Conservation (phyloP, 2,797 vertebrate genomes). For the Petrocephalus schoutedeni region DNA sequence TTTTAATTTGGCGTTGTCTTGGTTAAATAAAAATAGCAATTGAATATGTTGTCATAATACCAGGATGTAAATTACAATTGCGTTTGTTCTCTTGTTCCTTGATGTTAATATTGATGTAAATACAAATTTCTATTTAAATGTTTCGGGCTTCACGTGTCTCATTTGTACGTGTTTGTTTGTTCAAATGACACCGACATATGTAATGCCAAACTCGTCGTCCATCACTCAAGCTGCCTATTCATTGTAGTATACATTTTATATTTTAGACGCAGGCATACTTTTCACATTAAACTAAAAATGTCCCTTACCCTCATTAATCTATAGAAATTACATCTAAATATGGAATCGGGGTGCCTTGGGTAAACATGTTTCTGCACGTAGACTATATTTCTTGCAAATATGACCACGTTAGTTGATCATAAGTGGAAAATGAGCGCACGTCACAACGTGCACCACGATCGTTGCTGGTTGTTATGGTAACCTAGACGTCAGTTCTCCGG, state of each 20-base stretch:
- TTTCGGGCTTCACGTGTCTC: slow-evolving; percentile 38
- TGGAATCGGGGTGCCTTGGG: neutral
- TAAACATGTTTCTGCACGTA: neutral
- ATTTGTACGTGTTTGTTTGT: neutral
- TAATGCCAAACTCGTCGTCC: neutral
- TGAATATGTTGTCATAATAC: slow-evolving; percentile 65
- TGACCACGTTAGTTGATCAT: neutral
- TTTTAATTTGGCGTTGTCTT: slow-evolving; percentile 33
- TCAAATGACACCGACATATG: neutral
- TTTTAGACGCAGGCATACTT: neutral
- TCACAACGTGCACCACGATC: neutral
- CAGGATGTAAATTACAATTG: slow-evolving; percentile 76
- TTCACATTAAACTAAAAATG: neutral
- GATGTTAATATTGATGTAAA: slow-evolving; percentile 95
- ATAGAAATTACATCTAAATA: neutral
- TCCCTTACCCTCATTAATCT: neutral
- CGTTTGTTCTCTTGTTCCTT: slow-evolving; percentile 68
- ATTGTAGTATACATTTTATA: neutral
- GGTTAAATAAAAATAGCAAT: slow-evolving; percentile 40
- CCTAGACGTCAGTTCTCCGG: neutral
- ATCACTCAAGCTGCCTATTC: neutral
- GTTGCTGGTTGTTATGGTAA: neutral
- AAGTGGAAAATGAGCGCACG: neutral
- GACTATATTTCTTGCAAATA: neutral
- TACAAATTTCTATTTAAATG: slow-evolving; percentile 98